Evolutionary conservation across 2,113 vertebrate species (phyloP), one percentile per base, ranked within the genome.

Genomic region (Macaca mulatta): DNA sequence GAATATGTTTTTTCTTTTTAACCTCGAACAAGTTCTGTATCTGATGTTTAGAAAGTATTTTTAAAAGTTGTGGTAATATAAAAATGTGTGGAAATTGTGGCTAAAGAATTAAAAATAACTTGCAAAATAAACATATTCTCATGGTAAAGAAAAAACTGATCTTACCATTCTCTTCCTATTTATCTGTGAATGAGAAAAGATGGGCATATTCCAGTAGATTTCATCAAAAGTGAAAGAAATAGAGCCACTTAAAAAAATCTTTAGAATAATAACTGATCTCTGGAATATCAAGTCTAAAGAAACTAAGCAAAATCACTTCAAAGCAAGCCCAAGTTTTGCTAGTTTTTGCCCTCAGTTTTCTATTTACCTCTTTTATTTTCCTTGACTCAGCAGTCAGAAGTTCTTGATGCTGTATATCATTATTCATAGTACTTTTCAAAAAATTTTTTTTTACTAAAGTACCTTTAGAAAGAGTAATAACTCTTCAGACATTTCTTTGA

Each of bases 1-100:
- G 93, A 96, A 89, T 61, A 40, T 81, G 6, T 50, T 87, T 78
- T 88, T 81, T 22, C 48, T 40, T 84, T 90, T 88, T 69, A 90
- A 72, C 50, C 64, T 57, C n/a, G 45, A 27, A 59, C 48, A 86
- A 92, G 83, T 82, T 93, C 50, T 97, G 50, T 96, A 89, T 79
- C 38, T 90, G 72, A 78, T 32, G 27, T 78, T 96, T 72, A 30
- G 90, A 93, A 92, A 64, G 11, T 40, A 2, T 90, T 74, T 67
- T 35, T 55, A 82, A 86, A 84, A 50, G 40, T 77, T 48, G 35
- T 17, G 27, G 25, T 82, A 25, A 75, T 93, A 38, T 91, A 57
- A 94, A 90, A 67, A 61, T 30, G 20, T 27, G 72, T 55, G 57
- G 45, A 86, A 85, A 59, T 64, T 64, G 22, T 92, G 92, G 38